A percentile compares a stretch with the other conserved stretches of the same genome.
Evolutionary conservation across 2,113 vertebrate species (phyloP).

Genomic region (Redunca redunca): DNA sequence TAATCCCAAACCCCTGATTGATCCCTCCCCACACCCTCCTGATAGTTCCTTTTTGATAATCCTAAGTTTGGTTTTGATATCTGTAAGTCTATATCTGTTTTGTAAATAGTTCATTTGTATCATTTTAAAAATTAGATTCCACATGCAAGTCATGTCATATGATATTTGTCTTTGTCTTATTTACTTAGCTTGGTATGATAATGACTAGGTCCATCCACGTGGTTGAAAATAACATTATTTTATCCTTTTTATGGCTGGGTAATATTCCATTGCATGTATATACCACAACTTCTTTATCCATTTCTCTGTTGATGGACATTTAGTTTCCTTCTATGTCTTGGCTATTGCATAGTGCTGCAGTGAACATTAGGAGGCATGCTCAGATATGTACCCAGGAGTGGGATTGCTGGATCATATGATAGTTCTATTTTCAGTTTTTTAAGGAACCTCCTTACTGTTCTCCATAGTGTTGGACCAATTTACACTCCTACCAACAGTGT

Average conservation of each 20-base stretch:
- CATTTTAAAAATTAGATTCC: background rate
- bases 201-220: background rate
- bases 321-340: background rate
- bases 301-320: background rate
- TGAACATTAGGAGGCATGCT: background rate
- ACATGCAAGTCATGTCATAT: background rate
- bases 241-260: background rate
- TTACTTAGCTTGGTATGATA: background rate
- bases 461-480: background rate
- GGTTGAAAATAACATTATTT: background rate
- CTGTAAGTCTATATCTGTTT: background rate
- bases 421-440: background rate
- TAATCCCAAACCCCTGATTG: background rate
- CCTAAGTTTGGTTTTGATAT: background rate
- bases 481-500: background rate
- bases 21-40: background rate
- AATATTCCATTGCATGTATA: background rate
- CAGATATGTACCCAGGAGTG: background rate
- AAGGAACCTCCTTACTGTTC: background rate
- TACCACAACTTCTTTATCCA: background rate
- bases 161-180: background rate
- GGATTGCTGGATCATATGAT: background rate
- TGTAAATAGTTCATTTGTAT: background rate
- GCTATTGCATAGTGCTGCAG: background rate
- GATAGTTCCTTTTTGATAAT: background rate